Base-by-base conservation (phyloP, 1,140 invertebrate genomes). In the Brachionus paranguensis region DNA sequence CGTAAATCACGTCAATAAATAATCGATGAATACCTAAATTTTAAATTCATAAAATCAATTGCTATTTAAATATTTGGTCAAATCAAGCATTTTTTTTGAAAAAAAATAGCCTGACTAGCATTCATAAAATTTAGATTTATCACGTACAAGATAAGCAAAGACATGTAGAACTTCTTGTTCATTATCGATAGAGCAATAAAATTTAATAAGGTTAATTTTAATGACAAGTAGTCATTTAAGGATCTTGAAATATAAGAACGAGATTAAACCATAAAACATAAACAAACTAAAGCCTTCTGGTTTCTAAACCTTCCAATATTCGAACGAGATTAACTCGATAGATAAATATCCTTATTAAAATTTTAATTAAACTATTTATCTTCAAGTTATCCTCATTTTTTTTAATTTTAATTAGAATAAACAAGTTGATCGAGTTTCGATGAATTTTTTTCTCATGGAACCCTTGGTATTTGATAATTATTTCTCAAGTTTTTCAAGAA, bases 61-160 rank as follows among this genome's bases (percentile, higher is more conserved):
- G 33, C 65, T 68, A 68, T 68, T 29, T 68, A 68, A 68, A 68
- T 68, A 68, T 68, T 68, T 68, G 33, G 65, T 68, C 65, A 68
- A 68, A 33, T 68, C 29, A 20, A 68, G 27, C 24, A 33, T 68
- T 68, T 33, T 20, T 60, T 33, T 33, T 33, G 6, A 65, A 24
- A 68, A 68, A 68, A 68, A 68, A 12, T 33, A 43, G 68, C 37
- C 68, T 72, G 68, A 72, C 37, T 72, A 43, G 68, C 17, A 17
- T 72, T 41, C 68, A 72, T 72, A 72, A 72, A 72, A 72, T 72
- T 17, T n/a, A 72, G 37, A 72, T 72, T 72, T 72, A 72, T 72
- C 68, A 72, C 68, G 68, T 72, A 43, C 37, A 41, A 72, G 68
- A 72, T 72, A 72, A 72, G 68, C 41, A 45, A 72, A 43, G 68